Evolutionary conservation across 2,113 vertebrate species (phyloP), one percentile per base, ranked within the genome.

Genomic region (Cisticola juncidis): DNA sequence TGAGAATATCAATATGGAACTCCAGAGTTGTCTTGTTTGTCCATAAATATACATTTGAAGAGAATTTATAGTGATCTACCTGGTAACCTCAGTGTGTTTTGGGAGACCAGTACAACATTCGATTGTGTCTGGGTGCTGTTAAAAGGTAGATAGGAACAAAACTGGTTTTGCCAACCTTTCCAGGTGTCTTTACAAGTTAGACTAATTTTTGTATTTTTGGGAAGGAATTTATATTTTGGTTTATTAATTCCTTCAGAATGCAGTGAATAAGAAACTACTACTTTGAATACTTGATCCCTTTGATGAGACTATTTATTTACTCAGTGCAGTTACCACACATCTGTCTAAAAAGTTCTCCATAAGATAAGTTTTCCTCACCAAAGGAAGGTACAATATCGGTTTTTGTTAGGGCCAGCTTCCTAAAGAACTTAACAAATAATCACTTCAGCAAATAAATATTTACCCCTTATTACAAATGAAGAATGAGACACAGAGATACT

Each of bases 151-250:
- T 85, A 89, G 81, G 81, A 95, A 69, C 5, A 85, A 64, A 81
- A 72, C 6, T 66, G 31, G 21, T 66, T 69, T 87, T 93, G 31
- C 36, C 31, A 61, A 9, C 61, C 73, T 80, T 88, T 58, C 48
- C 48, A 84, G 48, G 38, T 91, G 23, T 95, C 61, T 90, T 95
- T 90, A 77, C 33, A 72, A 92, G 62, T 93, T 90, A 91, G 62
- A 85, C 61, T 84, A 22, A 29, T 92, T 92, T 96, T 92, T 50
- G 6, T 66, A 35, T 79, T 78, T 31, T 88, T 74, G 56, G 58
- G 42, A 68, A 82, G 15, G n/a, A 62, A 88, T 79, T 85, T 87
- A 68, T 77, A 54, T 28, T 86, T 94, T 79, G 79, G 5, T 40
- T 74, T 89, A 72, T 85, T 86, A 48, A 45, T 78, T 89, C 60